Base-by-base conservation (phyloP, 2,888 invertebrate genomes). In the Mimumesa dahlbomi region DNA sequence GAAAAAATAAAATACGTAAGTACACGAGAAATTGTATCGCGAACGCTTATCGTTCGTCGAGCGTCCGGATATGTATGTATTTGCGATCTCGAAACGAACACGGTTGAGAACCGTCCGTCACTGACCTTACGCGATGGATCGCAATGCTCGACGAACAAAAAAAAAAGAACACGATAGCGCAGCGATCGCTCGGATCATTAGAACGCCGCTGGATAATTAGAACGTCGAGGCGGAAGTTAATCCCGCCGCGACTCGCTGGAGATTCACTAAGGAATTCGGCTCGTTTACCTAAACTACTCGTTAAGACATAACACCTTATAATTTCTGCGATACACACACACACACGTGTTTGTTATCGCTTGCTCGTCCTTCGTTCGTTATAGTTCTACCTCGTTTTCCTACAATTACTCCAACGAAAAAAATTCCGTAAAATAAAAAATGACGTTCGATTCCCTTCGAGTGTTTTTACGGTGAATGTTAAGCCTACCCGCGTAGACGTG, bases 151-250 rank as follows among this genome's bases (percentile, higher is more conserved):
- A 36, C n/a, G n/a, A n/a, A n/a, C n/a, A n/a, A n/a, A n/a, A n/a
- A n/a, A n/a, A n/a, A n/a, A n/a, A n/a, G n/a, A 36, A 22, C 68
- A 58, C 48, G 59, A 53, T 77, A 71, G 70, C 72, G 73, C 76
- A 75, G 73, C 76, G 73, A 82, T 69, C 58, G 56, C 49, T 68
- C 56, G 54, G 73, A 68, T 73, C 77, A 67, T 79, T 77, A 75
- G 61, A 59, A 72, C 56, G 43, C 18, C 42, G 43, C 18, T 38
- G 43, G 56, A 43, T 76, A 76, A 76, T 76, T 73, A 69, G 62
- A 59, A 45, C 68, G 53, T n/a, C 38, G 40, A 34, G 50, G 49
- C 64, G 66, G 62, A 77, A 73, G 64, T 68, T 65, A 63, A 65
- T 45, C 48, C 31, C 29, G 19, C n/a, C 21, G 14, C 54, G 29